Percentiles rank a stretch among this genome's conserved stretches.
phyloP scores from a whole-genome alignment of 2,797 vertebrate species.

The Leuciscus waleckii region DNA sequence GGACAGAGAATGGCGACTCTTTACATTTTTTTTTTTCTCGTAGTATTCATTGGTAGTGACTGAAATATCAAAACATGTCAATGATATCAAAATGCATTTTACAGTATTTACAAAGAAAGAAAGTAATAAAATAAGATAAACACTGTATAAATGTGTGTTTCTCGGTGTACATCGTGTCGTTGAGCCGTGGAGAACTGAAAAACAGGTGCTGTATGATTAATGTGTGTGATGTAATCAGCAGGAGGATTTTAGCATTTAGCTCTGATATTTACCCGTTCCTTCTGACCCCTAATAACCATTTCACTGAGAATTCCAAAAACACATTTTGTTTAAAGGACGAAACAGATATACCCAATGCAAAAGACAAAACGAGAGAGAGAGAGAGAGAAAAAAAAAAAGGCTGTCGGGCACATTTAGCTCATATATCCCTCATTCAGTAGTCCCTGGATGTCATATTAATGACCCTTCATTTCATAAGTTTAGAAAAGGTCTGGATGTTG shows the following conservation, averaged over 20 bases:
- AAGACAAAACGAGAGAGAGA: background rate
- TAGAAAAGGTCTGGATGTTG: slow-evolving; percentile 26
- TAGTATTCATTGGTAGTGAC: slow-evolving; percentile 74
- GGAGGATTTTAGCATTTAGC: slow-evolving; percentile 27
- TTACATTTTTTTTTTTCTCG: slow-evolving; percentile 57
- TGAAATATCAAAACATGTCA: slow-evolving; percentile 88
- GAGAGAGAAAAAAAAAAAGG: background rate
- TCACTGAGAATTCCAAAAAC: slow-evolving; percentile 26
- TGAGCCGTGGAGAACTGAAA: slow-evolving; percentile 25
- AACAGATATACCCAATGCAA: background rate
- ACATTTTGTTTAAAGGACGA: slow-evolving; percentile 45
- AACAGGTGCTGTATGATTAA: slow-evolving; percentile 43
- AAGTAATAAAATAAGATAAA: slow-evolving; percentile 62
- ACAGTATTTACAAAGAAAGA: slow-evolving; percentile 85
- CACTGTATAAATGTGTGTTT: slow-evolving; percentile 54
- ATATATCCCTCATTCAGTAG: slow-evolving; percentile 30
- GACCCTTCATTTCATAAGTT: slow-evolving; percentile 10
- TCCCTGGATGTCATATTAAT: slow-evolving; percentile 11
- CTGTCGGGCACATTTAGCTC: background rate
- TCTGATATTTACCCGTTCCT: slow-evolving; percentile 18
- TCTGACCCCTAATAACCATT: slow-evolving; percentile 25
- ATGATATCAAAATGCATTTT: slow-evolving; percentile 91
- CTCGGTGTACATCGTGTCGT: slow-evolving; percentile 38
- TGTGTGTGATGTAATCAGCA: slow-evolving; percentile 21
- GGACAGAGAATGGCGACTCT: slow-evolving; percentile 25